Conservation (phyloP, 1,140 invertebrate species). For the Aricia agestis region DNA sequence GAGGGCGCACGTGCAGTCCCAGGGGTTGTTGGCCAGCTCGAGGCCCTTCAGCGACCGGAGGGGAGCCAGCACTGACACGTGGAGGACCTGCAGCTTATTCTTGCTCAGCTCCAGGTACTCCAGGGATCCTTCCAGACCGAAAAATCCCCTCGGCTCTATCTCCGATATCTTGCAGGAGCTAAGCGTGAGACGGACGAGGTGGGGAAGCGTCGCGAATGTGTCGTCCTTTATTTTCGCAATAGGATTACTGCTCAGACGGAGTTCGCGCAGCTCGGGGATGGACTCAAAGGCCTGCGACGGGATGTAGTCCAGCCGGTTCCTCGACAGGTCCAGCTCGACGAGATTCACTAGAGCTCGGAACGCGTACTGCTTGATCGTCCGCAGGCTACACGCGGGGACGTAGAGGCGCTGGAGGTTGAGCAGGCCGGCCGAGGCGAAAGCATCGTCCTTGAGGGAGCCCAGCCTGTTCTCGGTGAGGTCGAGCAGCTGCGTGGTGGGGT, state of each 20-base stretch:
- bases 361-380: constrained; percentile 79
- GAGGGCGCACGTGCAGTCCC: constrained; percentile 88
- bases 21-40: constrained; percentile 85
- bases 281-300: constrained; percentile 83
- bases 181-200: constrained; percentile 84
- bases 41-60: constrained; percentile 84
- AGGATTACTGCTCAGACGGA: constrained; percentile 84
- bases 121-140: constrained; percentile 81
- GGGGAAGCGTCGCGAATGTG: constrained; percentile 81
- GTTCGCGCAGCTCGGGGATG: constrained; percentile 84
- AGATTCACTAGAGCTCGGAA: constrained; percentile 84
- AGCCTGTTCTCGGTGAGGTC: constrained; percentile 85
- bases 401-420: constrained; percentile 88
- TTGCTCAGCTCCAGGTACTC: constrained; percentile 86
- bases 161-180: constrained; percentile 81
- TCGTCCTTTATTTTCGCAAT: constrained; percentile 82
- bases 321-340: constrained; percentile 87
- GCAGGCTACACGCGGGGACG: constrained; percentile 80
- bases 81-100: constrained; percentile 82
- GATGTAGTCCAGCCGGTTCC: constrained; percentile 81
- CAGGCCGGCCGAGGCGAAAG: constrained; percentile 83
- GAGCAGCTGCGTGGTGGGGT: constrained; percentile 86
- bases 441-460: constrained; percentile 80
- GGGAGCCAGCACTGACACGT: constrained; percentile 79
- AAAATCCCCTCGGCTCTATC: constrained; percentile 83